Evolutionary conservation across 2,797 vertebrate species (phyloP).

Genomic region (Tamandua tetradactyla): DNA sequence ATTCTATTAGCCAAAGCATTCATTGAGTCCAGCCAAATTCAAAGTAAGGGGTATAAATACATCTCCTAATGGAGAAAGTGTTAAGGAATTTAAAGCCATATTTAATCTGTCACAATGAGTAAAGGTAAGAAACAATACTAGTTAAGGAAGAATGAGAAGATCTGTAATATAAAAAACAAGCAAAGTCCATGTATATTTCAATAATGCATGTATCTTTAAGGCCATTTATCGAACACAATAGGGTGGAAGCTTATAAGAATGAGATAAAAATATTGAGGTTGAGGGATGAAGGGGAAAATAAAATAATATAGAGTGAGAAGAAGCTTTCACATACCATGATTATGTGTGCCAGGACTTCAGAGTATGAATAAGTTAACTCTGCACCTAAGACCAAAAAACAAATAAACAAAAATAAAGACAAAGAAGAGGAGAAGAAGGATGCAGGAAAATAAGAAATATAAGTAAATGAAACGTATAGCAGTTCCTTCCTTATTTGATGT

Average conservation of each 20-base stretch:
- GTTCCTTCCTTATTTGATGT: conserved; percentile 25
- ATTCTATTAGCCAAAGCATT: neutral
- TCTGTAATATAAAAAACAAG: neutral
- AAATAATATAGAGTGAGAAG: neutral
- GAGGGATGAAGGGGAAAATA: neutral
- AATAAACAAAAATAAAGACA: too few species aligned
- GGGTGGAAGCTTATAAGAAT: neutral
- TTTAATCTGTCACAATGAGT: neutral
- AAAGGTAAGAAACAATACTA: neutral
- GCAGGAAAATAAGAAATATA: neutral
- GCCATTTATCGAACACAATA: neutral
- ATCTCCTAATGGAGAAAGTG: neutral
- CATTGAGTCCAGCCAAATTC: neutral
- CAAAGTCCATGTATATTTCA: neutral
- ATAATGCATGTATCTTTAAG: neutral
- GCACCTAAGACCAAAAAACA: too few species aligned
- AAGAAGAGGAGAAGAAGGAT: too few species aligned
- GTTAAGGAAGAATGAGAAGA: neutral
- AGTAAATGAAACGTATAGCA: neutral
- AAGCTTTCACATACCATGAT: neutral
- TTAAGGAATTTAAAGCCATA: neutral
- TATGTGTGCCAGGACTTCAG: neutral
- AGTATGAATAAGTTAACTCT: neutral
- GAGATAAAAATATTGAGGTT: neutral
- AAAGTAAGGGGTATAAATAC: neutral